These are phyloP conservation scores for Sarcophaga variegata DNA, from an alignment of 2,888 invertebrate genomes.

Conservation along the genomic window DNA sequence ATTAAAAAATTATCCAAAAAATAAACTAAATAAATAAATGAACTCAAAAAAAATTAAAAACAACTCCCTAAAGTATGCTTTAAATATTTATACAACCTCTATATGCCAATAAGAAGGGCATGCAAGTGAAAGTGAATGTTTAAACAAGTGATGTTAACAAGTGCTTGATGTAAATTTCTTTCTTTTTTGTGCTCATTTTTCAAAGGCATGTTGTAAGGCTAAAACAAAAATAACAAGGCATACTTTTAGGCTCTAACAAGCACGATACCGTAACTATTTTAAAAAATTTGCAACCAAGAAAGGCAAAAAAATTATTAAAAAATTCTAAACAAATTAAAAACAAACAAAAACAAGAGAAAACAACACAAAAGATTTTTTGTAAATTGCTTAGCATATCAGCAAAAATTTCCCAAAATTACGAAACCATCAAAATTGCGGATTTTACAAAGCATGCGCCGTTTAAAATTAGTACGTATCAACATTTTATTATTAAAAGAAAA, in stretches of 20 bases:
- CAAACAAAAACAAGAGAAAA: conserved; percentile 17
- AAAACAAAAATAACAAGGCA: conserved; percentile 11
- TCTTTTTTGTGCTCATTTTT: conserved; percentile 54
- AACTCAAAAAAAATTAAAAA: conserved; percentile 19
- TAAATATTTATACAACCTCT: neutral
- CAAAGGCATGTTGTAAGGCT: neutral
- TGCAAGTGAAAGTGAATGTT: conserved; percentile 19
- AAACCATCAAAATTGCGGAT: conserved; percentile 69
- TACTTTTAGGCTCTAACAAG: conserved; percentile 39
- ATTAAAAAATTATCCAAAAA: neutral
- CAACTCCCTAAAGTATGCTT: conserved; percentile 28
- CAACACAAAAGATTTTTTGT: neutral
- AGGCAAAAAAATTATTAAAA: neutral
- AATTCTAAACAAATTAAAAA: neutral
- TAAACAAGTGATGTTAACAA: conserved; percentile 61
- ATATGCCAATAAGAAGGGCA: neutral
- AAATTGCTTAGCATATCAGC: too few relatives aligned
- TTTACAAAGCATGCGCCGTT: conserved; percentile 69
- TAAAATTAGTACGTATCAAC: conserved; percentile 66
- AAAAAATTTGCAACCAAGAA: neutral
- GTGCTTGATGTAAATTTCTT: conserved; percentile 37
- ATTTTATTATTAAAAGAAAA: neutral
- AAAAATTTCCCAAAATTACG: conserved; percentile 64
- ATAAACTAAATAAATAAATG: conserved; percentile 31
- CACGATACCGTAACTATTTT: neutral